These are phyloP conservation scores for Vanacampus margaritifer DNA, from an alignment of 2,113 vertebrate species.

Conservation along the genomic window DNA sequence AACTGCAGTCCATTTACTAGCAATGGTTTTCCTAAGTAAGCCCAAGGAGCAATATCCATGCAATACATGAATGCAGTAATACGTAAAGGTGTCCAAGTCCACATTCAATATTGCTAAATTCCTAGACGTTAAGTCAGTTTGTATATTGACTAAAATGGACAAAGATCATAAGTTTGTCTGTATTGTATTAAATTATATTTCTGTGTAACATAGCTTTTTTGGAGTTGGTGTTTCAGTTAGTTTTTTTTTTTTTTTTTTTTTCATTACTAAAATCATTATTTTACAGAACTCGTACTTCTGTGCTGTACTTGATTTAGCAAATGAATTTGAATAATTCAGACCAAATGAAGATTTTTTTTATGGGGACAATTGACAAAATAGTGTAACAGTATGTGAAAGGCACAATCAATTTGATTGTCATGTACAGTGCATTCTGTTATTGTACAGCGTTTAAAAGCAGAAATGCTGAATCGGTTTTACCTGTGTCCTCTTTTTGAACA, in stretches of 20 bases:
- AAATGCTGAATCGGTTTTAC: not conserved
- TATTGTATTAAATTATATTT: constrained; percentile 11
- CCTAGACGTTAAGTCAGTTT: not conserved
- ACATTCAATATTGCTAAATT: constrained; percentile 1
- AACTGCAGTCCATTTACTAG: too few relatives aligned
- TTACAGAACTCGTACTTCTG: too few relatives aligned
- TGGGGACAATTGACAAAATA: not conserved
- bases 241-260: too few relatives aligned
- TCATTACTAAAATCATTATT: too few relatives aligned
- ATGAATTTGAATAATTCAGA: constrained; percentile 58
- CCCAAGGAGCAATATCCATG: not conserved
- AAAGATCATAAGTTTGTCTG: not conserved
- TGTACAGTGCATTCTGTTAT: constrained; percentile 8
- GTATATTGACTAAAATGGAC: constrained; percentile 1
- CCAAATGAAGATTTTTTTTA: not conserved
- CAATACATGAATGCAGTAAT: not conserved
- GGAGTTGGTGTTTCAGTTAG: constrained; percentile 15
- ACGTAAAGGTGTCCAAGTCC: not conserved
- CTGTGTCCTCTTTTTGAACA: not conserved
- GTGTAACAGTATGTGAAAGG: not conserved
- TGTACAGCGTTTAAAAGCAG: constrained; percentile 25
- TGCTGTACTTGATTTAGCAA: constrained; percentile 50
- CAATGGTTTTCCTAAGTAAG: not conserved
- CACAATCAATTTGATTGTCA: constrained; percentile 20
- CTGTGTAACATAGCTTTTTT: not conserved